Evolutionary conservation across 2,888 invertebrate genomes (phyloP), one percentile per base, ranked within the genome.

Genomic region (Sicus ferrugineus): DNA sequence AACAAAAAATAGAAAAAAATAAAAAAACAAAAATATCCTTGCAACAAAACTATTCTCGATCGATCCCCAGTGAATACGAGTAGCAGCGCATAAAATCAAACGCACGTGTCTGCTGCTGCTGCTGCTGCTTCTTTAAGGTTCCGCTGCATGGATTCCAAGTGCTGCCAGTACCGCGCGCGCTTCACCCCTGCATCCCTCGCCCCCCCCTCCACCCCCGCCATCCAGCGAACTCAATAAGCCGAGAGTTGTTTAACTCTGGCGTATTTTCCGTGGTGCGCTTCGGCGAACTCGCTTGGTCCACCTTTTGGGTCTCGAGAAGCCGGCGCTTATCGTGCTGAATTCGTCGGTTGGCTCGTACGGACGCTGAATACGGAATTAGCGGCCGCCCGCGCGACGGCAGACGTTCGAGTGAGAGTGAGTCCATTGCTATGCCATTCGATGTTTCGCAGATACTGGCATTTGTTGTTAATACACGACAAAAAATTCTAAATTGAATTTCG

Each of bases 331-430:
- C 23, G 54, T 54, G 28, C 26, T 38, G 38, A 9, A 9, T 52
- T 52, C 52, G 52, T 52, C 21, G 21, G n/a, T 11, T 2, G 19
- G 23, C 3, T 28, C 16, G 54, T 28, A 3, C 16, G 28, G 23
- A 28, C 9, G 26, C 54, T 54, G 54, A 54, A 54, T 54, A 26
- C 54, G 14, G 7, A 54, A 54, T 21, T 23, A 54, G 54, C 54
- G 42, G n/a, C 42, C 14, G 16, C 1, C 14, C 42, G 16, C 38
- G 42, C 14, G 9, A 16, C 16, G 14, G 9, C 14, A 23, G 28
- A 54, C 23, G 50, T 5, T 14, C 26, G 16, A 54, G 14, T 0
- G 54, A 23, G n/a, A n/a, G 42, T 28, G 54, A 14, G 28, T 14
- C 14, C 11, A 26, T 14, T 26, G 21, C 54, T 26, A 26, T 28